Evolutionary conservation across 2,888 invertebrate genomes (phyloP).

Genomic region (Brachypterus glaber): DNA sequence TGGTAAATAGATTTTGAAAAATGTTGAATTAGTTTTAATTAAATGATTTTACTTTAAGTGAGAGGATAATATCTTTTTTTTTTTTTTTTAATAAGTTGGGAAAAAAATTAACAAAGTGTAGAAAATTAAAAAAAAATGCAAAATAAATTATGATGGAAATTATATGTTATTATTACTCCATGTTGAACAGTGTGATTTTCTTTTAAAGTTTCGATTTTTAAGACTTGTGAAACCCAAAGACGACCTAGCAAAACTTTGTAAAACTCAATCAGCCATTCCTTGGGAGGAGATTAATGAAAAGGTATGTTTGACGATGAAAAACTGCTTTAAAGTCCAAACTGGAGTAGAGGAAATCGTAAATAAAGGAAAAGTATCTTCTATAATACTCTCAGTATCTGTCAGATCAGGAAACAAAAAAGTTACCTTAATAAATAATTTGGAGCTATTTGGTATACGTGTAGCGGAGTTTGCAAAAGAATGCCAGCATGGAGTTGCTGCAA

Average conservation of each 20-base stretch:
- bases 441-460: conserved; percentile 74
- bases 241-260: conserved; percentile 34
- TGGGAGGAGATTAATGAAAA: conserved; percentile 65
- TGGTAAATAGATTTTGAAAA: too few species aligned
- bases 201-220: too few species aligned
- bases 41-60: too few species aligned
- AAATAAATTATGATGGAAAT: too few species aligned
- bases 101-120: too few species aligned
- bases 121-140: too few species aligned
- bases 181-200: too few species aligned
- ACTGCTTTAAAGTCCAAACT: conserved; percentile 54
- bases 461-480: conserved; percentile 70
- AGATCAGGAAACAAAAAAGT: conserved; percentile 85
- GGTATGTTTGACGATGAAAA: conserved; percentile 60
- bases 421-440: conserved; percentile 82
- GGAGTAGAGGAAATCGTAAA: conserved; percentile 45
- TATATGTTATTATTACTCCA: too few species aligned
- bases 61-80: too few species aligned
- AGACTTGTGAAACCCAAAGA: conserved; percentile 50
- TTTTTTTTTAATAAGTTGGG: too few species aligned
- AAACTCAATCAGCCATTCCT: conserved; percentile 43
- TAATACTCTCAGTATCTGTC: conserved; percentile 67
- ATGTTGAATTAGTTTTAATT: too few species aligned
- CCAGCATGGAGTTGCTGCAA: conserved; percentile 78
- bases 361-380: conserved; percentile 65